These are phyloP conservation scores for Scolopax mira DNA, from an alignment of 2,113 vertebrate genomes.

Conservation along the genomic window DNA sequence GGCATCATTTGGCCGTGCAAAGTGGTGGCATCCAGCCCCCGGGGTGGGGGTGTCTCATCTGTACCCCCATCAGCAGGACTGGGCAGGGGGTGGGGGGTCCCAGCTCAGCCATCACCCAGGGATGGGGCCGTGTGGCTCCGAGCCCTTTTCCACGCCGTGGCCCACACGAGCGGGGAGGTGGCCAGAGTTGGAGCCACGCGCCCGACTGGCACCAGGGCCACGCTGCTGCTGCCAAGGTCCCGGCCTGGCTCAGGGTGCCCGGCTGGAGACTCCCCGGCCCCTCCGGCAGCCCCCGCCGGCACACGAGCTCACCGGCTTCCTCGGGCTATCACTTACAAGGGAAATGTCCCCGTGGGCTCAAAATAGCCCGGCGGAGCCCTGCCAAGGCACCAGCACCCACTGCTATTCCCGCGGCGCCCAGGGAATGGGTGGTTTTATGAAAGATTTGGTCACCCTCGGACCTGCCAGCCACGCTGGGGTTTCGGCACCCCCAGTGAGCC, in stretches of 20 bases:
- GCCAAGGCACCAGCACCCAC: not conserved
- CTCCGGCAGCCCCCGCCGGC: not conserved
- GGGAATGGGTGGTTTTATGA: not conserved
- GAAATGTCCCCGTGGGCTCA: not conserved
- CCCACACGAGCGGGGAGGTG: accelerated
- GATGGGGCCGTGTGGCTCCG: accelerated
- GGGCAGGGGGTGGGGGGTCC: not conserved
- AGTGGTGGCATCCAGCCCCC: accelerated
- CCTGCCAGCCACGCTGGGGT: accelerated
- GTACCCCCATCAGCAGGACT: not conserved
- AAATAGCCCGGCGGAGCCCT: not conserved
- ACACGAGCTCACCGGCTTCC: not conserved
- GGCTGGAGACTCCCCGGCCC: not conserved
- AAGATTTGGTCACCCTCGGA: not conserved
- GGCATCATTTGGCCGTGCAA: accelerated
- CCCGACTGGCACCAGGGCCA: accelerated
- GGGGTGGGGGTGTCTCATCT: not conserved
- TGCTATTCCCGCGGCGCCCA: not conserved
- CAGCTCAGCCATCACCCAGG: not conserved
- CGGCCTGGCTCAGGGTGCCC: not conserved
- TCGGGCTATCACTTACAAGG: not conserved
- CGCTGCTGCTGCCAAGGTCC: not conserved
- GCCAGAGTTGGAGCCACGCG: accelerated
- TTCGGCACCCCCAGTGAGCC: accelerated
- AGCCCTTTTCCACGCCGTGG: accelerated